Percentiles rank a stretch among this genome's conserved stretches.
phyloP scores from a whole-genome alignment of 2,113 vertebrate species.

The Microcebus lehilahytsara region DNA sequence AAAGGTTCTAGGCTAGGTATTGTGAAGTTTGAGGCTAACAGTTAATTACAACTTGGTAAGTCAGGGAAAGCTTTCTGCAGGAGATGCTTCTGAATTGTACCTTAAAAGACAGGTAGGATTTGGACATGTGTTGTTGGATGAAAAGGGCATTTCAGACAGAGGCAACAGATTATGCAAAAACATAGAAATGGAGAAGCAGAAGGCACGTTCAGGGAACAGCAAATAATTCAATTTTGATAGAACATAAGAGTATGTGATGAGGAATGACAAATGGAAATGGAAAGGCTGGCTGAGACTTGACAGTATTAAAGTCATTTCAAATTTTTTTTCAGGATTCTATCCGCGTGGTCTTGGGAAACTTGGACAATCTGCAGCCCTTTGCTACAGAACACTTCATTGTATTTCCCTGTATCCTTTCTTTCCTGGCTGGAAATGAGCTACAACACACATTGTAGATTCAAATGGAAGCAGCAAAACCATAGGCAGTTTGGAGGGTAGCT shows the following conservation, averaged over 20 bases:
- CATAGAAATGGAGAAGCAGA: neutral
- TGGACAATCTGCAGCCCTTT: conserved; percentile 84
- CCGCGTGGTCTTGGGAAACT: conserved; percentile 84
- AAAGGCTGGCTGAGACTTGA: neutral
- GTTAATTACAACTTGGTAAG: neutral
- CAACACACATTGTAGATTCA: neutral
- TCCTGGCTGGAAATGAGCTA: neutral
- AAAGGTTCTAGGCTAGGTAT: neutral
- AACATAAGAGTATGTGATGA: neutral
- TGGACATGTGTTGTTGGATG: neutral
- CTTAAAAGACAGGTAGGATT: neutral
- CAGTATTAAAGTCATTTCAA: neutral
- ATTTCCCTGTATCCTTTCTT: conserved; percentile 88
- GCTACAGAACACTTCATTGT: conserved; percentile 84
- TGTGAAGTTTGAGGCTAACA: neutral
- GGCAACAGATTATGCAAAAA: neutral
- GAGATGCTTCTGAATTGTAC: conserved; percentile 12
- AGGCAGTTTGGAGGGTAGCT: neutral
- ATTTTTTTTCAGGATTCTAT: conserved; percentile 82
- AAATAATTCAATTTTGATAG: neutral
- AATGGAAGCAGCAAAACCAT: neutral
- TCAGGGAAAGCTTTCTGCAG: neutral
- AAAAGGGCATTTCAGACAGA: conserved; percentile 24
- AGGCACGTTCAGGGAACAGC: neutral
- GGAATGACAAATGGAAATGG: neutral